Percentiles rank a stretch among this genome's conserved stretches.
These are phyloP conservation scores for Staurois parvus DNA, from an alignment of 2,797 vertebrate genomes.

Conservation along the genomic window DNA sequence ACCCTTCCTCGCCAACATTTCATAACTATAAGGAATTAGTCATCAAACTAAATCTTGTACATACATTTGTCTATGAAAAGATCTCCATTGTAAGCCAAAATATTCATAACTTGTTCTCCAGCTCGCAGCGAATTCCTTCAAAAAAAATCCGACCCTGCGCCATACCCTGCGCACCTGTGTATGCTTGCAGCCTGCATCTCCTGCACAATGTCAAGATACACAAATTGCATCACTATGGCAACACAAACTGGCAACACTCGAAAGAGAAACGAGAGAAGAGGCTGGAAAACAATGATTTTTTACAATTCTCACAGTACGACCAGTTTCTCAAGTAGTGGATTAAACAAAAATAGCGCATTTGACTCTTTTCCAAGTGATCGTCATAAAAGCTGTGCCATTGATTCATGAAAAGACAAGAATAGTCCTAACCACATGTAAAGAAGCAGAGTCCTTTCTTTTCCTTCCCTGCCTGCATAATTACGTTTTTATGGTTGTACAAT, in stretches of 20 bases:
- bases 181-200: background rate
- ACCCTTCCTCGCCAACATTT: too few relatives aligned
- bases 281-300: slow-evolving; percentile 20
- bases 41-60: too few relatives aligned
- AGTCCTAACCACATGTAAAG: slow-evolving; percentile 33
- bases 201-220: slow-evolving; percentile 11
- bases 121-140: background rate
- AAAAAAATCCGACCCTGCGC: background rate
- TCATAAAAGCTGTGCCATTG: slow-evolving; percentile 4
- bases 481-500: slow-evolving; percentile 20
- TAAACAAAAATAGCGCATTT: slow-evolving; percentile 33
- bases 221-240: slow-evolving; percentile 37
- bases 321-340: slow-evolving; percentile 20
- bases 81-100: background rate
- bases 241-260: slow-evolving; percentile 33
- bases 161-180: background rate
- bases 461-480: background rate
- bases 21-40: too few relatives aligned
- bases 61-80: background rate
- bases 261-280: slow-evolving; percentile 10
- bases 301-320: slow-evolving; percentile 31
- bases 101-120: background rate
- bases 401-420: slow-evolving; percentile 27
- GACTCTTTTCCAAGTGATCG: slow-evolving; percentile 10
- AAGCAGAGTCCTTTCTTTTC: background rate